Base-by-base conservation (phyloP, 2,797 vertebrate species). In the Poeciliopsis presidionis region DNA sequence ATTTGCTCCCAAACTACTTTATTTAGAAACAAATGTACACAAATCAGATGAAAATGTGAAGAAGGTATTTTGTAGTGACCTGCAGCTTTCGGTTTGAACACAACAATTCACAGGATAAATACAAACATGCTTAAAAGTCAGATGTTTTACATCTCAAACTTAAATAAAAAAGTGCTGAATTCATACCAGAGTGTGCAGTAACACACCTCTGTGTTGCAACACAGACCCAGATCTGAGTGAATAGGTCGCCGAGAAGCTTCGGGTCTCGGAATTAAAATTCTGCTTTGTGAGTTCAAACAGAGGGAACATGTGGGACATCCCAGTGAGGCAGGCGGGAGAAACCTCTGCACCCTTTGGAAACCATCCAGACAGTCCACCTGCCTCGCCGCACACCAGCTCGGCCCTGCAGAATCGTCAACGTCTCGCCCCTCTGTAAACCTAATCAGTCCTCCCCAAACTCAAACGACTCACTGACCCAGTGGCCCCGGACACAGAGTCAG, bases 401-500 rank as follows among this genome's bases (percentile, higher is more conserved):
- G 8, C 2, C 5, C 41, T 36, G 59, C 4, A 28, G 30, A 53
- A 46, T 51, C 30, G n/a, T 51, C 45, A 30, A 28, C 18, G 45
- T 65, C 55, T 73, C 13, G 9, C 65, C n/a, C 67, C 78, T 33
- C 36, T 11, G 28, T 83, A 78, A 59, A 46, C 75, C 71, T 85
- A 81, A 85, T 90, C 80, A 88, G 73, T 41, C 33, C 67, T 80
- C 71, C 69, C 81, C 81, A 45, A 71, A 84, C 46, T 82, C 74
- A 88, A 89, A 80, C 84, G 85, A 80, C 78, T 88, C 83, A 86
- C 84, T 90, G 86, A 91, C 88, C 90, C 85, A 63, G 67, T 76
- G 84, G 75, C 76, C 70, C 33, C 70, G 71, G 74, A 90, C 84
- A 18, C 33, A 91, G 47, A 69, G 22, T 43, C 65, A 7, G 39